Base-by-base conservation (phyloP, 2,888 invertebrate genomes). In the Tortrix viridana region DNA sequence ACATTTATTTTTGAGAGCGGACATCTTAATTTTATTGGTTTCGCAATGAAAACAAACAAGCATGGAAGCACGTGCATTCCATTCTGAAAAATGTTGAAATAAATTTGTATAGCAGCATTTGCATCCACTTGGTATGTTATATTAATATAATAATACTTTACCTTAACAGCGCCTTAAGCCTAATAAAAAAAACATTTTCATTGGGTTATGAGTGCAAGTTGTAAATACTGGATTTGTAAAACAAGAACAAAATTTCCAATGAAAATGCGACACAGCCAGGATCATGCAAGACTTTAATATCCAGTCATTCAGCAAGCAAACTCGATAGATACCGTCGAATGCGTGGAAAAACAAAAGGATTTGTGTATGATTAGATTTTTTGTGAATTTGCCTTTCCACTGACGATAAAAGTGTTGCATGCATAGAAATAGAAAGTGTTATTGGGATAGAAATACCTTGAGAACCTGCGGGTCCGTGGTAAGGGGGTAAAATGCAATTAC, bases 381-480 rank as follows among this genome's bases (percentile, higher is more conserved):
- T 26, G 19, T 20, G 6, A 20, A 54, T 68, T 77, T 76, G 68
- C 74, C 74, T 77, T 76, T 77, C 75, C 79, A 80, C 76, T 70
- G 63, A 70, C 64, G 67, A 71, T 72, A 67, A 84, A 80, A 83
- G 80, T 58, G 57, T 72, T 68, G 72, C 92, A 92, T 92, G 91
- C 92, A 87, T 76, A 87, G 86, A 88, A 85, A 79, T 78, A 88
- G 86, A 85, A 78, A 85, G 86, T 89, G 82, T 89, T 89, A 90
- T 86, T 85, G 89, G 90, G 90, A 90, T 75, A 87, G 80, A 88
- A 90, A 87, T 92, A 93, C 93, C 93, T 93, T 93, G 88, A 93
- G 93, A 92, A 93, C 93, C 93, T 93, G 92, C 89, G 78, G 91
- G 88, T 92, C 93, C 92, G 72, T 85, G 89, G 89, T 90, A 79